Percentiles rank a stretch among this genome's conserved stretches.
Evolutionary conservation across 2,888 invertebrate genomes (phyloP).

Genomic region (Tachina fera): DNA sequence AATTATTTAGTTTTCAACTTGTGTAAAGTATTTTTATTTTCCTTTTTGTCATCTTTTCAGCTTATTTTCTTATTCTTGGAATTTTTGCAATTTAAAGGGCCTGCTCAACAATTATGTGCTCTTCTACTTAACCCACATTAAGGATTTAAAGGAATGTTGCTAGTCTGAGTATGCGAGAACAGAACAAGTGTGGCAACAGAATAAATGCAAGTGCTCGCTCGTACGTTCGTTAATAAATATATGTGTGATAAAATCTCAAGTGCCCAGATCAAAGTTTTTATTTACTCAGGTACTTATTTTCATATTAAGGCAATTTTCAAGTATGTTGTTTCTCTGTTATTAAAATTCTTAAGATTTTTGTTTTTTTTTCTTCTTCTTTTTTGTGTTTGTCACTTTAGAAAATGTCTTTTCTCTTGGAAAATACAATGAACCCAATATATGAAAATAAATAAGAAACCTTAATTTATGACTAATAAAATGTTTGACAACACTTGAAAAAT

Average conservation of each 20-base stretch:
- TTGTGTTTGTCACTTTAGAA: not conserved
- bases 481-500: not conserved
- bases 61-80: slow-evolving; percentile 14
- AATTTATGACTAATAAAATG: no score
- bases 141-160: slow-evolving; percentile 2
- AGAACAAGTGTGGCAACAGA: slow-evolving; percentile 15
- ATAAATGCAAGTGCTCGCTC: not conserved
- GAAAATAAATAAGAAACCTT: not conserved
- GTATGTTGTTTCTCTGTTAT: not conserved
- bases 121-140: slow-evolving; percentile 53
- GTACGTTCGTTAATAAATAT: not conserved
- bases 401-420: not conserved
- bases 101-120: slow-evolving; percentile 34
- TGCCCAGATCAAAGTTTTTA: slow-evolving; percentile 38
- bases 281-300: slow-evolving; percentile 33
- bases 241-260: slow-evolving; percentile 30
- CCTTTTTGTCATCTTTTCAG: slow-evolving; percentile 7
- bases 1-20: slow-evolving; percentile 51
- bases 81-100: slow-evolving; percentile 33
- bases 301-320: not conserved
- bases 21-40: slow-evolving; percentile 6
- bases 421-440: not conserved
- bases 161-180: not conserved
- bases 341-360: slow-evolving; percentile 17
- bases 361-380: not conserved